Evolutionary conservation across 2,888 invertebrate species (phyloP), one percentile per base, ranked within the genome.

Genomic region (Drosophila conformis): DNA sequence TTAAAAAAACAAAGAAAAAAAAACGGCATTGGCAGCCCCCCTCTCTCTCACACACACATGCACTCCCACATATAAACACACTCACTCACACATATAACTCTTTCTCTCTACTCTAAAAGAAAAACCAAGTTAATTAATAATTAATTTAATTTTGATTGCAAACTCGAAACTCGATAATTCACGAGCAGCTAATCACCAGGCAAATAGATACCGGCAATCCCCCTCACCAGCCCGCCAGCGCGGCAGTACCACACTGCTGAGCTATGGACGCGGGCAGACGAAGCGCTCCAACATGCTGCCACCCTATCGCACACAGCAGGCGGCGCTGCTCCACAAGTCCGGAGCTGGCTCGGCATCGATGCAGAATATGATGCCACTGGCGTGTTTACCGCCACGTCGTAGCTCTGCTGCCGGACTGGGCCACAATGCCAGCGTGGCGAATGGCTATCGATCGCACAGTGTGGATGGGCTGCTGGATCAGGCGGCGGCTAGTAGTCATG

Each of bases 191-290:
- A 93, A 94, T 92, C 92, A 92, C 91, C 92, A 92, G 92, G 92
- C 92, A 92, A 93, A 92, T 93, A 95, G 95, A 94, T 94, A 95
- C 93, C 95, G 95, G 91, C 95, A 95, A 93, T 95, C 95, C 82
- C 94, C 95, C 83, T 95, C 95, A 93, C 95, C 95, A 89, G 94
- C 94, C 84, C 94, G 95, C 81, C 94, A 94, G 90, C 94, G 95
- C 93, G 94, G 95, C 69, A 87, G 86, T 78, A 82, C 76, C 68
- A 77, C 82, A 11, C 76, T 87, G 25, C 48, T 82, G 66, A 77
- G 93, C 49, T 90, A 91, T 56, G 84, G 87, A 33, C 82, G 87
- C 46, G 87, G 87, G 57, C 71, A 69, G 85, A 82, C 79, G 54
- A 92, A 92, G 60, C 83, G 92, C 6, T 81, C 83, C 56, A 90